Evolutionary conservation across 35 echinoderm and acorn worm species (phyloP), one percentile per base, ranked within the genome.

Genomic region (Ptychodera flava): DNA sequence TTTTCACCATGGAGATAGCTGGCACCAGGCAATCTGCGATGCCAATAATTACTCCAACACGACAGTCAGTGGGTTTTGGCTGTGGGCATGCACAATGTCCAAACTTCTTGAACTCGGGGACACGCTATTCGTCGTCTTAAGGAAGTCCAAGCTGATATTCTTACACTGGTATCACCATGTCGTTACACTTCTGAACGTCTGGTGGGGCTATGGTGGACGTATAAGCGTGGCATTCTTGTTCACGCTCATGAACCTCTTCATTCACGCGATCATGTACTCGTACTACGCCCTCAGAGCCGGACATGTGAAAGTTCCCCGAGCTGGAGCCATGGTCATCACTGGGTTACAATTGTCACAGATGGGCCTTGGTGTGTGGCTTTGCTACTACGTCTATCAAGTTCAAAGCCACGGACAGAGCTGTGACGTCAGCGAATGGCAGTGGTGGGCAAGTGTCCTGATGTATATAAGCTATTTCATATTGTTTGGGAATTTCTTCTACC

Each of bases 221-320:
- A 90, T 88, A 34, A 89, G 92, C 0, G 89, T 90, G 1, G 91
- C 89, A 12, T 89, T 91, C 35, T 93, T 92, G 92, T 97, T 97
- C 77, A 86, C 82, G 29, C 31, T 85, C 1, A 88, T 99, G 78
- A 99, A 99, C 78, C 38, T 87, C 37, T 38, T 90, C 29, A 92
- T 99, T 0, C 96, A 99, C 34, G 93, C 96, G 0, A 85, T 99
- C 35, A 99, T 99, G 96, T 99, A 99, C 88, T 90, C 92, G 34
- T 99, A 99, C 80, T 99, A 99, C 77, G 86, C 92, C 6, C 81
- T 99, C 1, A 83, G 87, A 52, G 92, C 92, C 15, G 92, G 90
- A 0, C 91, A 78, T 14, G 78, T 99, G 31, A 93, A 90, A 31
- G 94, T 99, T 33, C 96, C 96, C 1, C 84, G 85, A 10, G 33